Conservation (phyloP, 2,113 vertebrate species). For the Otolemur garnettii region DNA sequence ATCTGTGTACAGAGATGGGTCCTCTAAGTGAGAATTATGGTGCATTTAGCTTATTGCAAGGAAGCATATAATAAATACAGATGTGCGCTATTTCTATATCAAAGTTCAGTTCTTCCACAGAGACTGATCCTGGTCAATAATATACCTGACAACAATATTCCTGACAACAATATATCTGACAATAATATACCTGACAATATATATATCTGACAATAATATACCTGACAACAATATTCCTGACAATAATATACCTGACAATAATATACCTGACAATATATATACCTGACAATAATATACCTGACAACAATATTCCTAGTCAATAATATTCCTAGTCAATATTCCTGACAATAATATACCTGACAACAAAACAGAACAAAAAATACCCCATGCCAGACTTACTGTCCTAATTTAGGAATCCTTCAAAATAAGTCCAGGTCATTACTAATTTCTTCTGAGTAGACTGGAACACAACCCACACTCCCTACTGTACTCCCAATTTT, state of each 20-base stretch:
- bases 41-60: not conserved
- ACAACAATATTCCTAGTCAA: too few species aligned
- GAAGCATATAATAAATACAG: not conserved
- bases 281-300: too few species aligned
- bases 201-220: too few species aligned
- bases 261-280: too few species aligned
- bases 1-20: not conserved
- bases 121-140: not conserved
- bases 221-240: too few species aligned
- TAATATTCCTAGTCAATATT: too few species aligned
- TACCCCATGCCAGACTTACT: not conserved
- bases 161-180: too few species aligned
- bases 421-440: not conserved
- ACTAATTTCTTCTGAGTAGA: not conserved
- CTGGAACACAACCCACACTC: not conserved
- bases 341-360: not conserved
- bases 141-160: too few species aligned
- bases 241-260: not conserved
- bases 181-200: too few species aligned
- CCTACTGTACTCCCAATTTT: not conserved
- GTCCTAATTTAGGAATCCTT: not conserved
- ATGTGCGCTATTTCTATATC: not conserved
- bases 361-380: not conserved
- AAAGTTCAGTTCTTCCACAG: not conserved
- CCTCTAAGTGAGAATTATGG: not conserved